Percentiles rank a stretch among this genome's conserved stretches.
These are phyloP conservation scores for Neelides sp. DNA, from an alignment of 1,140 invertebrate species.

Conservation along the genomic window DNA sequence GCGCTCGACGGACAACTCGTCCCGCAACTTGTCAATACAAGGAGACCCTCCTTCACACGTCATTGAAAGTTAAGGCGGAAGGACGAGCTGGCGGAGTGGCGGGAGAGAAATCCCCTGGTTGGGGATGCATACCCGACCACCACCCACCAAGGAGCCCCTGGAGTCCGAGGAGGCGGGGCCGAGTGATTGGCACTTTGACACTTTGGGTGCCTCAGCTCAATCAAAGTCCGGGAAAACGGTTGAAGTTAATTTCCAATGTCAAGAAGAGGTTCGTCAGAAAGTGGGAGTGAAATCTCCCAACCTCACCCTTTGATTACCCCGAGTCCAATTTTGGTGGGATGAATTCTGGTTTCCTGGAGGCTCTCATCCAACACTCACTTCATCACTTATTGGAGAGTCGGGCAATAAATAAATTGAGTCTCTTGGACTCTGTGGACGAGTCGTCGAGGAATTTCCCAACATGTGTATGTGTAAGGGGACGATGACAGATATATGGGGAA, in stretches of 20 bases:
- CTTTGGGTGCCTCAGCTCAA: slow-evolving; percentile 25
- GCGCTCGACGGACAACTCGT: too few relatives aligned
- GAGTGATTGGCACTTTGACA: slow-evolving; percentile 30
- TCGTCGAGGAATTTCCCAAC: background rate
- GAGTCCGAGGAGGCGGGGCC: slow-evolving; percentile 28
- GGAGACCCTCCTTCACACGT: slow-evolving; percentile 8
- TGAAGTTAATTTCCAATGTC: slow-evolving; percentile 16
- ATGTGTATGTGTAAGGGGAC: background rate
- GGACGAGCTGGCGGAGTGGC: slow-evolving; percentile 2
- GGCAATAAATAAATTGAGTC: too few relatives aligned
- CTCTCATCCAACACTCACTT: too few relatives aligned
- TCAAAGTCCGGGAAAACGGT: slow-evolving; percentile 11
- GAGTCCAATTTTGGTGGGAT: background rate
- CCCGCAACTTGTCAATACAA: too few relatives aligned
- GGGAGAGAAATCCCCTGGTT: slow-evolving; percentile 22
- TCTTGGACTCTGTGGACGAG: too few relatives aligned
- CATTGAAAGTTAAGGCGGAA: slow-evolving; percentile 1
- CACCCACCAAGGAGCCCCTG: slow-evolving; percentile 29
- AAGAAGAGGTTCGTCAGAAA: slow-evolving; percentile 10
- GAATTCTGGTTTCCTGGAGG: too few relatives aligned
- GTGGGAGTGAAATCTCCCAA: slow-evolving; percentile 5
- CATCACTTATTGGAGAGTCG: too few relatives aligned
- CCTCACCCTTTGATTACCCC: background rate
- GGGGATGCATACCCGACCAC: slow-evolving; percentile 18
- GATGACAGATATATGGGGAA: slow-evolving; percentile 8